phyloP scores from a whole-genome alignment of 1,140 invertebrate species.

The Aricia agestis region DNA sequence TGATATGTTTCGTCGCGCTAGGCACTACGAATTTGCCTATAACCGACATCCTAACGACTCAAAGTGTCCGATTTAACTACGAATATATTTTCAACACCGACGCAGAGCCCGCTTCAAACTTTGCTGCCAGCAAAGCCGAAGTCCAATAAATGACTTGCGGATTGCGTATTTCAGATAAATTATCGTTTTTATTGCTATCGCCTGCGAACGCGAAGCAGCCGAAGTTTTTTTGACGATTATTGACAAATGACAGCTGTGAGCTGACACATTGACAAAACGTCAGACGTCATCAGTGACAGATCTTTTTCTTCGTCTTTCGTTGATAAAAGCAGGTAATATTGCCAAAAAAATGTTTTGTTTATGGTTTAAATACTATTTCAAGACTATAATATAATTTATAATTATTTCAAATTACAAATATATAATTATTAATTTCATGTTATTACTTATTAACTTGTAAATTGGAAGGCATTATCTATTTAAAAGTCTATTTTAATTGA shows the following conservation, averaged over 20 bases:
- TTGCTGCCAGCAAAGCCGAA: constrained; percentile 7
- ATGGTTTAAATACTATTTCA: too few species aligned
- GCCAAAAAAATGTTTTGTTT: too few species aligned
- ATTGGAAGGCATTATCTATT: too few species aligned
- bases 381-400: too few species aligned
- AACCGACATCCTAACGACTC: constrained; percentile 49
- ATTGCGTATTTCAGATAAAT: background rate
- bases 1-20: constrained; percentile 43
- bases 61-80: background rate
- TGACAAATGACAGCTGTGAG: background rate
- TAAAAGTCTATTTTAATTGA: too few species aligned
- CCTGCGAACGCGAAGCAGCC: background rate
- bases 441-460: too few species aligned
- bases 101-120: background rate
- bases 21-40: constrained; percentile 58
- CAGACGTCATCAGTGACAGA: background rate
- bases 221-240: background rate
- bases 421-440: too few species aligned
- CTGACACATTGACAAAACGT: background rate
- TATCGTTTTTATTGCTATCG: background rate
- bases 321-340: too few species aligned
- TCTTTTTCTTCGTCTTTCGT: too few species aligned
- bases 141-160: constrained; percentile 7
- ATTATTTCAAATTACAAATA: too few species aligned
- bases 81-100: constrained; percentile 6